phyloP scores from a whole-genome alignment of 2,113 vertebrate species.

The Loxodonta africana region DNA sequence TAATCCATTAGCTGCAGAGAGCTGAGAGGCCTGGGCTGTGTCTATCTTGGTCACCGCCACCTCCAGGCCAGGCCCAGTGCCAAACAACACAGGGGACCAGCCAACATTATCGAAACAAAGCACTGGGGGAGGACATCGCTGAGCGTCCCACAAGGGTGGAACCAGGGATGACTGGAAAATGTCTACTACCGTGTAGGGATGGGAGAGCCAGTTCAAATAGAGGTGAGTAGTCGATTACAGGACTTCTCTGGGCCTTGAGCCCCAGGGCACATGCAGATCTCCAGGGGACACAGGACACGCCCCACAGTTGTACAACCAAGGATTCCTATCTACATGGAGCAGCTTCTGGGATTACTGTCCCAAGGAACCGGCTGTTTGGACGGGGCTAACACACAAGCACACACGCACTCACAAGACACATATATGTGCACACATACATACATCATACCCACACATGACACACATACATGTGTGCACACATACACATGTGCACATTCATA shows the following conservation, averaged over 20 bases:
- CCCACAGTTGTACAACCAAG: no score
- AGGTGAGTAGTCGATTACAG: not conserved
- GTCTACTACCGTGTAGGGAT: fast-evolving
- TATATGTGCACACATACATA: not conserved
- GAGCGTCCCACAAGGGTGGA: not conserved
- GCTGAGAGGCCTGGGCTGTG: fast-evolving
- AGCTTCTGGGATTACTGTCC: not conserved
- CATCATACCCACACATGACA: no score
- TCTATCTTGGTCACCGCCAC: not conserved
- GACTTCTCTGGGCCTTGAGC: not conserved
- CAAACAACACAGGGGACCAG: not conserved
- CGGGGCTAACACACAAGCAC: no score
- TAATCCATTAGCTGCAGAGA: fast-evolving
- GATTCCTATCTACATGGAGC: not conserved
- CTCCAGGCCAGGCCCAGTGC: not conserved
- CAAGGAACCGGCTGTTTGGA: not conserved
- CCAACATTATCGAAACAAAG: no score
- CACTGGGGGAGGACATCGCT: not conserved
- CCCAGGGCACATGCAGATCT: not conserved
- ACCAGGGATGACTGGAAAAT: not conserved
- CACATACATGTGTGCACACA: no score
- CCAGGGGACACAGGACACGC: not conserved
- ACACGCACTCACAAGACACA: not conserved
- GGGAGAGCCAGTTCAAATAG: not conserved
- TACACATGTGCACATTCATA: no score